Evolutionary conservation across 2,113 vertebrate genomes (phyloP), one percentile per base, ranked within the genome.

Genomic region (Ondatra zibethicus): DNA sequence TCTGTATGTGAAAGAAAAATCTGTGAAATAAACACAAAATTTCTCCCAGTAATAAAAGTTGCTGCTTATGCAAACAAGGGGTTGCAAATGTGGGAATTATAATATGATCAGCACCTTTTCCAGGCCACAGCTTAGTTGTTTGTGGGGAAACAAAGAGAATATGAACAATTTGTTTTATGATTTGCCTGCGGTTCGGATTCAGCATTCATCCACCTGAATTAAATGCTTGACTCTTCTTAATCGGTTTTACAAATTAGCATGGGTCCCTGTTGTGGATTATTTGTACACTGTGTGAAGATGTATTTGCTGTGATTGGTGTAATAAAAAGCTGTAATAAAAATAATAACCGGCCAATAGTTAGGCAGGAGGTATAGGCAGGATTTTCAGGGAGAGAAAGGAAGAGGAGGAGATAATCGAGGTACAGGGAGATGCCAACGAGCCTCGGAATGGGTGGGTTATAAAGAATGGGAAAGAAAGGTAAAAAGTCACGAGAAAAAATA

Each of bases 21-120:
- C 10, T 88, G 65, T 88, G 47, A 72, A 39, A 82, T 25, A n/a
- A 42, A 50, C 5, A 78, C 14, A 65, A 92, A 95, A 82, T 92
- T 96, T 94, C 0, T 92, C 84, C 55, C 1, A 1, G n/a, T 98
- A 98, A 98, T 82, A 55, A 95, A 98, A 98, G 88, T 25, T 80
- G 84, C 61, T 14, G 89, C 97, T 98, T 98, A 97, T 97, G 88
- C 97, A 98, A 98, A 81, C 1, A 55, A 95, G 39, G 72, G 3
- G 31, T 92, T 42, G 81, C 12, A 97, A 96, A 91, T 66, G 94
- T 21, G 33, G 96, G 86, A 89, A 97, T 97, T 98, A 91, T 78
- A 90, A 70, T 68, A 92, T 72, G 80, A 92, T 66, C 88, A 95
- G 45, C 88, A 25, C 68, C 81, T 65, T 91, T 92, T 36, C 70